Base-by-base conservation (phyloP, 2,113 vertebrate genomes). In the Nothoprocta perdicaria region DNA sequence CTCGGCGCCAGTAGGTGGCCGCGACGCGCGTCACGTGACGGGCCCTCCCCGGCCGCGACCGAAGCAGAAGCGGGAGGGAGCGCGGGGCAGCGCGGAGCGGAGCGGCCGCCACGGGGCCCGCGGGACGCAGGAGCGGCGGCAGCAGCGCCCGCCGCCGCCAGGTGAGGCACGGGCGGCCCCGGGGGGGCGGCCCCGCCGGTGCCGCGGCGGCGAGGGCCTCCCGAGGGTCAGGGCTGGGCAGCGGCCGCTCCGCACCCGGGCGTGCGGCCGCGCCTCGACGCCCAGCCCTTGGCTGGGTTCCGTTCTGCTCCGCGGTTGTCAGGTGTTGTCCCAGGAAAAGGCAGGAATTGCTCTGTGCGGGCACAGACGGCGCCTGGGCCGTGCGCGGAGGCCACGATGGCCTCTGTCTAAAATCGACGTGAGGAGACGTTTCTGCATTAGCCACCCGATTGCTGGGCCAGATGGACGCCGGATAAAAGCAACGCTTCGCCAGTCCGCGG, bases 11-110 rank as follows among this genome's bases (percentile, higher is more conserved):
- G 68, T 5, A 43, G 69, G 45, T 8, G 78, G 63, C 69, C 65
- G 31, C 18, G 24, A 43, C 29, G 50, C 53, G 50, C 12, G 85
- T 76, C 79, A 88, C 16, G 60, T 80, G 88, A 55, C 86, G 82
- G 78, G 85, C 85, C 53, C 74, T 87, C 89, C 91, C 83, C 89
- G 76, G 7, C 31, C 10, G 14, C 53, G 41, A 80, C 89, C 72
- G 67, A 76, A 92, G 91, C 92, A 87, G 88, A 93, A 77, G 88
- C n/a, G n/a, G n/a, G n/a, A n/a, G n/a, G n/a, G n/a, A n/a, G n/a
- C n/a, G n/a, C n/a, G n/a, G n/a, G n/a, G 63, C 43, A 21, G 46
- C 46, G 46, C 46, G 46, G 46, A 48, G 48, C 48, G 48, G 43
- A 27, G 16, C 62, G 62, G 26, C 23, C 38, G 62, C 16, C n/a